Evolutionary conservation across 2,888 invertebrate genomes (phyloP).

Genomic region (Apamea sordens): DNA sequence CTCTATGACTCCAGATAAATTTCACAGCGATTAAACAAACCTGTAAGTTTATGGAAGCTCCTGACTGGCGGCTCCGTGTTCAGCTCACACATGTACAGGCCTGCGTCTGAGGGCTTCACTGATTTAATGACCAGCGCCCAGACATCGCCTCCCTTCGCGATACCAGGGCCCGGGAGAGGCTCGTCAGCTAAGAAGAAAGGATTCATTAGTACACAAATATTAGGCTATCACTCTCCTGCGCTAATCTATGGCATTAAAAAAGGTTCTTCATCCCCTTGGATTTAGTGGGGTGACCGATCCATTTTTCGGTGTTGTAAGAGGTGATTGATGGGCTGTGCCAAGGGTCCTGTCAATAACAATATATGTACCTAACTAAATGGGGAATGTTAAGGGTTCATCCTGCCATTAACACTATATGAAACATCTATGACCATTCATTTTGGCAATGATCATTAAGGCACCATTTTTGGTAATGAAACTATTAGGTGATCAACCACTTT

Average conservation of each 20-base stretch:
- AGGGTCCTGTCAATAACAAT: neutral
- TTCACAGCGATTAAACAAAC: constrained; percentile 80
- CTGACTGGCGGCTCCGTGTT: constrained; percentile 94
- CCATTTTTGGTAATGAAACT: neutral
- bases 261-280: neutral
- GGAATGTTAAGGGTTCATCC: neutral
- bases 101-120: constrained; percentile 93
- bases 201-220: neutral
- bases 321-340: neutral
- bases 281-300: neutral
- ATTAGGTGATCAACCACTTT: neutral
- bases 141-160: constrained; percentile 93
- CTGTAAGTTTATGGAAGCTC: constrained; percentile 94
- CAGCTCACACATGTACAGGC: constrained; percentile 95
- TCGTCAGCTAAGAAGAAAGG: constrained; percentile 80
- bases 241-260: neutral
- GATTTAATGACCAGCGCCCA: constrained; percentile 95
- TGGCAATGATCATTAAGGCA: neutral
- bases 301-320: neutral
- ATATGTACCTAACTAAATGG: neutral
- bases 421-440: neutral
- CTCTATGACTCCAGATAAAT: neutral
- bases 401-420: neutral
- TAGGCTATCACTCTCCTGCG: neutral
- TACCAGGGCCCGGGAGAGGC: constrained; percentile 85